Evolutionary conservation across 2,113 vertebrate genomes (phyloP).

Genomic region (Ciconia stormi): DNA sequence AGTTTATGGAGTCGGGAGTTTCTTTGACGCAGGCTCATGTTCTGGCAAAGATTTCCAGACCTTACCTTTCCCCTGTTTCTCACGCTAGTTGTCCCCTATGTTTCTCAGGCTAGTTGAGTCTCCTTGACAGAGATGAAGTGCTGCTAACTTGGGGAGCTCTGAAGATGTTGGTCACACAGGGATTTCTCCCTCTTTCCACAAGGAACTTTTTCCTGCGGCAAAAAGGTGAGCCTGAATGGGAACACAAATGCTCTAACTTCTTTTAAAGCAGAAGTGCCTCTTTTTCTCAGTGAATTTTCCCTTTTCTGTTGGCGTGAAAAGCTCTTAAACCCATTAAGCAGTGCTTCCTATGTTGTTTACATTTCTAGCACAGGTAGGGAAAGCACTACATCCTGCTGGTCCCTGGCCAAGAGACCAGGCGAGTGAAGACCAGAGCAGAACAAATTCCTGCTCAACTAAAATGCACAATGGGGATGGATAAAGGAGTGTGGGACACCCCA

Average conservation of each 20-base stretch:
- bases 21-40: neutral
- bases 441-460: neutral
- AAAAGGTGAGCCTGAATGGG: neutral
- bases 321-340: neutral
- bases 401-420: neutral
- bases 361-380: neutral
- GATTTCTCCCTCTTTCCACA: neutral
- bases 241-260: neutral
- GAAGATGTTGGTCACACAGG: neutral
- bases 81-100: neutral
- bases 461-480: neutral
- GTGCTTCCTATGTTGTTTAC: neutral
- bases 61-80: neutral
- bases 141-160: neutral
- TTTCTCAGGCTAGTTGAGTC: neutral
- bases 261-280: neutral
- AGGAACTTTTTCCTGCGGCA: neutral
- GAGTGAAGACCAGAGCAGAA: neutral
- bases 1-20: neutral
- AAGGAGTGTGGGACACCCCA: neutral
- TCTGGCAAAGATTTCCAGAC: neutral
- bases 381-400: neutral
- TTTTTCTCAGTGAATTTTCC: neutral
- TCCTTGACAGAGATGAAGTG: neutral
- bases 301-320: neutral